These are phyloP conservation scores for Aricia agestis DNA, from an alignment of 1,140 invertebrate species.

Conservation along the genomic window DNA sequence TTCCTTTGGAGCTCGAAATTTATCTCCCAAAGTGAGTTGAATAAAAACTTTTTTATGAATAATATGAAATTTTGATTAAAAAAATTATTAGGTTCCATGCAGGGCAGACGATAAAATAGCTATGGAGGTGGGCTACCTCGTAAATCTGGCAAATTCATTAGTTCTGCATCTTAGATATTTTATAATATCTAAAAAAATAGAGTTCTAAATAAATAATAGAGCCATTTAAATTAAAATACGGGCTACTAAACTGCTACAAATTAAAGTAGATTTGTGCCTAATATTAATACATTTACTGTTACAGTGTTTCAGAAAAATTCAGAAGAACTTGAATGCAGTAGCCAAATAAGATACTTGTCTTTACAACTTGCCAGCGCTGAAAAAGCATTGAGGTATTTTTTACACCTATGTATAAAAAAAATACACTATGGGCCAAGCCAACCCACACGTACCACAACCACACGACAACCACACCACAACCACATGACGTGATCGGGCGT, in stretches of 20 bases:
- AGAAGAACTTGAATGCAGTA: neutral
- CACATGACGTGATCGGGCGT: no score
- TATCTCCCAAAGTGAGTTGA: neutral
- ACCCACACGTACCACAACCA: no score
- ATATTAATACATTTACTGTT: no score
- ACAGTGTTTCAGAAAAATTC: no score
- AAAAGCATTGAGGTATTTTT: neutral
- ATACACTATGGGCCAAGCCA: no score
- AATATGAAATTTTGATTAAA: constrained; percentile 1
- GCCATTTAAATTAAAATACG: no score
- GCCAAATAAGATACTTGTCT: neutral
- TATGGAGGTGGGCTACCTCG: neutral
- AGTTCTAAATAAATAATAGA: no score
- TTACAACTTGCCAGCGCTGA: neutral
- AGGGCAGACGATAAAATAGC: neutral
- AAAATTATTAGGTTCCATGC: neutral
- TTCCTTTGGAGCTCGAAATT: neutral
- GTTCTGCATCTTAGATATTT: neutral
- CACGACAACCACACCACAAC: no score
- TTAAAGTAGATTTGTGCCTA: no score
- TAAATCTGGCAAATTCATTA: neutral
- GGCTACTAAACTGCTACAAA: no score
- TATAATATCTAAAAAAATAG: no score
- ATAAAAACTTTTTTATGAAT: constrained; percentile 14
- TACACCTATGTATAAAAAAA: no score